Evolutionary conservation across 2,888 invertebrate genomes (phyloP), one percentile per base, ranked within the genome.

Genomic region (Diadegma fenestrale): DNA sequence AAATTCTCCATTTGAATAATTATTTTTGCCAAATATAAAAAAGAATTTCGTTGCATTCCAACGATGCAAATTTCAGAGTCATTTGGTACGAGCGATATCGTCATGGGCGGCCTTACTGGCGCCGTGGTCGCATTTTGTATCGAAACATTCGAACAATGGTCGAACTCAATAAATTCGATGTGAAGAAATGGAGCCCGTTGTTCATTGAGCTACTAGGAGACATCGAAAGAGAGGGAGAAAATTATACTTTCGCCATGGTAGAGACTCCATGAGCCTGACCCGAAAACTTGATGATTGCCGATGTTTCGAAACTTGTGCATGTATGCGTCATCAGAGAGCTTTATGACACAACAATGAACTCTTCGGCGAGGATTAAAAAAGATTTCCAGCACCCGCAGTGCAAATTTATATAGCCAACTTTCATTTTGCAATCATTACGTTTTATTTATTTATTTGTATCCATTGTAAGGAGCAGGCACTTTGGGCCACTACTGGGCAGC

Each of bases 191-290:
- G 58, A 26, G 0, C n/a, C n/a, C 8, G 58, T 58, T 26, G 58
- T 58, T 14, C 3, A 26, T 58, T 58, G 22, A 58, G 22, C 26
- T 58, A 58, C 58, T 58, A 58, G 26, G 14, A 73, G 17, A 51
- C 3, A 51, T 17, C 71, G 30, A 64, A 30, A 78, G 37, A 82
- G 73, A 78, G 43, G 19, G 87, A 86, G 88, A 88, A 87, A 90
- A 90, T 90, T 90, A 91, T 89, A 89, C 86, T 90, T 90, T 90
- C 87, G 88, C 87, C 85, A 87, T 84, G 90, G 85, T 72, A 37
- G 37, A 37, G 37, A 63, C 37, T 61, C 26, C 8, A 43, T 17
- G 73, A 54, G 64, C 30, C 63, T 85, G 85, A 85, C 85, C 82
- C 85, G 79, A 66, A 85, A 85, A 82, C 37, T 72, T 71, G 58